Evolutionary conservation across 2,113 vertebrate species (phyloP).

Genomic region (Pseudorasbora parva): DNA sequence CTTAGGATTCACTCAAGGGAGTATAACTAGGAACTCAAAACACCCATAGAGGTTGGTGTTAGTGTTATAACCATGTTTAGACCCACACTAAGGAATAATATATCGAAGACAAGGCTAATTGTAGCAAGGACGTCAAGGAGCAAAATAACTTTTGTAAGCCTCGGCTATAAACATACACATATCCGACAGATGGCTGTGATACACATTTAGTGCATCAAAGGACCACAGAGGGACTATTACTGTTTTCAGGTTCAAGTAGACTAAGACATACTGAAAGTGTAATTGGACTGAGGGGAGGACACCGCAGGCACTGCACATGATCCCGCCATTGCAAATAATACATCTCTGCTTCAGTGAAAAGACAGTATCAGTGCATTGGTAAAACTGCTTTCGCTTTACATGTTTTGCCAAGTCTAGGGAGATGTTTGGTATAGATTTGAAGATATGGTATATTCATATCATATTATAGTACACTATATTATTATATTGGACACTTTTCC

Average conservation of each 20-base stretch:
- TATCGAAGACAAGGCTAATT: background rate
- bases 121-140: conserved; percentile 2
- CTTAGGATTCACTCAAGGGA: conserved; percentile 18
- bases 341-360: background rate
- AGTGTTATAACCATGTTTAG: background rate
- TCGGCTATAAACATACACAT: background rate
- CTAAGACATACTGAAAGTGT: conserved; percentile 53
- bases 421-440: background rate
- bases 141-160: background rate
- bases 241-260: conserved; percentile 56
- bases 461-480: background rate
- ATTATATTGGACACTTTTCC: background rate
- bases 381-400: background rate
- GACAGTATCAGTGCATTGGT: background rate
- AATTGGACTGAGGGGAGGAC: conserved; percentile 55
- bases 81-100: background rate
- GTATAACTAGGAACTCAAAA: background rate
- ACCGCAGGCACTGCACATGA: conserved; percentile 20
- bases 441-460: background rate
- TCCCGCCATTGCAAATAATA: conserved; percentile 11
- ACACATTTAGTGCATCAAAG: conserved; percentile 29
- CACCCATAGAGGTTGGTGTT: background rate
- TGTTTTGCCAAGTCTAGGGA: background rate
- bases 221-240: conserved; percentile 55
- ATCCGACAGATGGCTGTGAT: conserved; percentile 53